Evolutionary conservation across 1,140 invertebrate genomes (phyloP).

Genomic region (Aethina tumida): DNA sequence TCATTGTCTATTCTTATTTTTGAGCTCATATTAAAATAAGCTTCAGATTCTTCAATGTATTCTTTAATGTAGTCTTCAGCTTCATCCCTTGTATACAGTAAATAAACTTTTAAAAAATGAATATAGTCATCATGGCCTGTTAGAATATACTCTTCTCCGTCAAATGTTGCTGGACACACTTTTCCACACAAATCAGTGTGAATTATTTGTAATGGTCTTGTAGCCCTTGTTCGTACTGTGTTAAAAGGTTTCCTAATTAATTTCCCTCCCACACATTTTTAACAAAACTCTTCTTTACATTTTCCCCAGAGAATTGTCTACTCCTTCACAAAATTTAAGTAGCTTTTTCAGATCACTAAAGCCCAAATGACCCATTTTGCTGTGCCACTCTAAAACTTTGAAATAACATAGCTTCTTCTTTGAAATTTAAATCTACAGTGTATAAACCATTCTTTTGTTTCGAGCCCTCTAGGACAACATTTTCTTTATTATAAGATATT

Average conservation of each 20-base stretch:
- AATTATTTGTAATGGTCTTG: slow-evolving; percentile 23
- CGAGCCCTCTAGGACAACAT: too few relatives aligned
- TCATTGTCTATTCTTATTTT: slow-evolving; percentile 28
- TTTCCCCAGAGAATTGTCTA: too few relatives aligned
- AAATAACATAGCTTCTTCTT: too few relatives aligned
- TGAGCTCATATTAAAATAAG: too few relatives aligned
- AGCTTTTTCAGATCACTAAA: too few relatives aligned
- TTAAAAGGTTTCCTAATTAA: slow-evolving; percentile 22
- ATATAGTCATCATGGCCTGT: slow-evolving; percentile 34
- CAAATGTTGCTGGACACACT: slow-evolving; percentile 24
- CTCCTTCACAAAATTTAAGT: too few relatives aligned
- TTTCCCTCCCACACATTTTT: slow-evolving; percentile 21
- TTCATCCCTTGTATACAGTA: slow-evolving; percentile 25
- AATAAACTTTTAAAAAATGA: slow-evolving; percentile 26
- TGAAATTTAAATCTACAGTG: too few relatives aligned
- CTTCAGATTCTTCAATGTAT: slow-evolving; percentile 3
- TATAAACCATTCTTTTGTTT: too few relatives aligned
- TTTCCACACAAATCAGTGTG: slow-evolving; percentile 33
- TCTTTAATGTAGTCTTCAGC: slow-evolving; percentile 4
- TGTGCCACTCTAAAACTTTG: too few relatives aligned
- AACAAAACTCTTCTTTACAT: too few relatives aligned
- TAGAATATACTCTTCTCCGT: slow-evolving; percentile 29
- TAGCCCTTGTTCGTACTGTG: slow-evolving; percentile 16
- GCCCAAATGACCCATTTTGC: too few relatives aligned
- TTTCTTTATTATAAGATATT: too few relatives aligned